Percentiles rank a stretch among this genome's conserved stretches.
These are phyloP conservation scores for Hirtodrosophila alboralis DNA, from an alignment of 2,888 invertebrate genomes.

Conservation along the genomic window DNA sequence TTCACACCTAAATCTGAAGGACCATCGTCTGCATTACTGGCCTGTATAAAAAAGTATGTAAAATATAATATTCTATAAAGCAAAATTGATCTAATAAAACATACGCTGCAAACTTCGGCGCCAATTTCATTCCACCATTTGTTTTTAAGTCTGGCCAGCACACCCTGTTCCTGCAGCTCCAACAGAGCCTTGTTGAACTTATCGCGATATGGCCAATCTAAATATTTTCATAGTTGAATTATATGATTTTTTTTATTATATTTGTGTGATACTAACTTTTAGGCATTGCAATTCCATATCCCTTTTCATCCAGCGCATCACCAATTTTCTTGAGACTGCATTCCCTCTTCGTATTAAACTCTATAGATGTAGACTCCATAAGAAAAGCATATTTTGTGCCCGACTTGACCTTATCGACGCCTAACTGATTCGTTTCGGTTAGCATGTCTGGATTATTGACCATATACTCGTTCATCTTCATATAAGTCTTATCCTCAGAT, in stretches of 20 bases:
- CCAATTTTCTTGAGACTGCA: slow-evolving; percentile 88
- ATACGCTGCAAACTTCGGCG: slow-evolving; percentile 89
- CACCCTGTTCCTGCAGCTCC: slow-evolving; percentile 93
- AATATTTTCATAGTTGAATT: not conserved
- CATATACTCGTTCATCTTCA: slow-evolving; percentile 93
- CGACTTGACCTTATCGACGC: slow-evolving; percentile 85
- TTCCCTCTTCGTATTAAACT: slow-evolving; percentile 88
- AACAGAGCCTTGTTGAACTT: slow-evolving; percentile 92
- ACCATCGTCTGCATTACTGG: slow-evolving; percentile 60
- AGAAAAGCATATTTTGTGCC: slow-evolving; percentile 88
- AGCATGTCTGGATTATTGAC: slow-evolving; percentile 85
- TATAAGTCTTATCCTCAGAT: slow-evolving; percentile 90
- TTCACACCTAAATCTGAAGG: slow-evolving; percentile 85
- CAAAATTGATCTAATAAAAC: slow-evolving; percentile 3
- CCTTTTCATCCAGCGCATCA: slow-evolving; percentile 88
- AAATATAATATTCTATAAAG: not conserved
- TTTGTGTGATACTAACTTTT: slow-evolving; percentile 85
- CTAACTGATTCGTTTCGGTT: slow-evolving; percentile 85
- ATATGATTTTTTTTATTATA: not conserved
- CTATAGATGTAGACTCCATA: slow-evolving; percentile 91
- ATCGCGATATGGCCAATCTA: slow-evolving; percentile 87
- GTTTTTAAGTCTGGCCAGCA: slow-evolving; percentile 90
- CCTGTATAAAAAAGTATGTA: slow-evolving; percentile 37
- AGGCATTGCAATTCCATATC: slow-evolving; percentile 90
- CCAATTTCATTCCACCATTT: slow-evolving; percentile 96